Conservation (phyloP, 2,797 vertebrate genomes). For the Hoplostethus mediterraneus region DNA sequence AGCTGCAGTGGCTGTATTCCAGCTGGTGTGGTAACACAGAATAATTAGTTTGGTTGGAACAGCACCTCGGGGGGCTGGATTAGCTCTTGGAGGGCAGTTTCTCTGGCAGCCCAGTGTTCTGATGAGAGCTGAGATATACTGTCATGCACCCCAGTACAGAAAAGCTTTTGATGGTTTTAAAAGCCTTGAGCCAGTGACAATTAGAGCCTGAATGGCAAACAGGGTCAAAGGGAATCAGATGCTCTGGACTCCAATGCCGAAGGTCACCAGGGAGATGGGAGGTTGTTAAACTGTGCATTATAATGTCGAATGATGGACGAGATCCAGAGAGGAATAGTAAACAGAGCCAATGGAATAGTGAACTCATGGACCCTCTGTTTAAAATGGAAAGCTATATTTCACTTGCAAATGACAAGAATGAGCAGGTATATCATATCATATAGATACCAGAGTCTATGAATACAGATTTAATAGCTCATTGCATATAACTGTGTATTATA, state of each 20-base stretch:
- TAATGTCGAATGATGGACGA: constrained; percentile 37
- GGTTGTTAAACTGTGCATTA: constrained; percentile 57
- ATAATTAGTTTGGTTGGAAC: constrained; percentile 82
- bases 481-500: not conserved
- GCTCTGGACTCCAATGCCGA: constrained; percentile 58
- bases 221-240: constrained; percentile 73
- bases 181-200: constrained; percentile 78
- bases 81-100: constrained; percentile 79
- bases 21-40: constrained; percentile 73
- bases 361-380: constrained; percentile 3
- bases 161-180: constrained; percentile 77
- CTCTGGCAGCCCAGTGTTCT: constrained; percentile 70
- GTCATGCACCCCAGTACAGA: constrained; percentile 65
- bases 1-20: constrained; percentile 69
- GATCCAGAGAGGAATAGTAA: constrained; percentile 21
- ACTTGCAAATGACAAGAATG: constrained; percentile 4
- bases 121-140: constrained; percentile 78
- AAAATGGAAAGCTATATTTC: constrained; percentile 11
- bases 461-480: not conserved
- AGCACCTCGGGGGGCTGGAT: constrained; percentile 75
- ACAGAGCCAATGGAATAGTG: not conserved
- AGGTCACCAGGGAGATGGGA: constrained; percentile 64
- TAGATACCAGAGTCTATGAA: not conserved
- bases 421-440: too few species aligned
- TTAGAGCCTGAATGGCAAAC: constrained; percentile 78